A percentile compares a stretch with the other conserved stretches of the same genome.
phyloP scores from a whole-genome alignment of 2,113 vertebrate species.

The Mormyrus iriodes region DNA sequence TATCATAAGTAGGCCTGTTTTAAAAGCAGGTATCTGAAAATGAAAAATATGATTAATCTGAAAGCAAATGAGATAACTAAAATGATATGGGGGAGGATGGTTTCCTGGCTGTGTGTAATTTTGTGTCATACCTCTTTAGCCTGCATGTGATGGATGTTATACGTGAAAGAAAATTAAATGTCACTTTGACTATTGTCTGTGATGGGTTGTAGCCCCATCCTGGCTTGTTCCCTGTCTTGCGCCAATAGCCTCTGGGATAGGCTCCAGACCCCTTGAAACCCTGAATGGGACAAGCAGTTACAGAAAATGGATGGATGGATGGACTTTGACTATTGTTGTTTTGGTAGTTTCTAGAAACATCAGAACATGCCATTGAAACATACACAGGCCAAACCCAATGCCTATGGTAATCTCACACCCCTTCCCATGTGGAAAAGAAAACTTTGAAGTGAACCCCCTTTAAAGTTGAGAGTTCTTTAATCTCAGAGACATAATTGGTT shows the following conservation, averaged over 20 bases:
- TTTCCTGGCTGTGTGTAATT: background rate
- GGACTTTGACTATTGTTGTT: background rate
- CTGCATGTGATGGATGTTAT: background rate
- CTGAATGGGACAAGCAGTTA: background rate
- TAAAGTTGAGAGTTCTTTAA: slow-evolving; percentile 2
- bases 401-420: background rate
- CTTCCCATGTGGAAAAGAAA: background rate
- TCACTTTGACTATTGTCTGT: background rate
- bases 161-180: background rate
- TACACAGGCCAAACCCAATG: background rate
- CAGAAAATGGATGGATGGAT: background rate
- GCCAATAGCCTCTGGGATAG: background rate
- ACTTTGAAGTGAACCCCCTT: background rate
- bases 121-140: background rate
- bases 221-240: background rate
- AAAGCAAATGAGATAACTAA: background rate
- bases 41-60: background rate
- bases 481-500: background rate
- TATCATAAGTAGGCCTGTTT: background rate
- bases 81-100: background rate
- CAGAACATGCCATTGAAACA: background rate
- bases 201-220: background rate
- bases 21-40: background rate
- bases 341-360: background rate
- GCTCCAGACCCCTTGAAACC: background rate